Base-by-base conservation (phyloP, 37 sponge, comb jelly and placozoan species). In the Ianthella basta region DNA sequence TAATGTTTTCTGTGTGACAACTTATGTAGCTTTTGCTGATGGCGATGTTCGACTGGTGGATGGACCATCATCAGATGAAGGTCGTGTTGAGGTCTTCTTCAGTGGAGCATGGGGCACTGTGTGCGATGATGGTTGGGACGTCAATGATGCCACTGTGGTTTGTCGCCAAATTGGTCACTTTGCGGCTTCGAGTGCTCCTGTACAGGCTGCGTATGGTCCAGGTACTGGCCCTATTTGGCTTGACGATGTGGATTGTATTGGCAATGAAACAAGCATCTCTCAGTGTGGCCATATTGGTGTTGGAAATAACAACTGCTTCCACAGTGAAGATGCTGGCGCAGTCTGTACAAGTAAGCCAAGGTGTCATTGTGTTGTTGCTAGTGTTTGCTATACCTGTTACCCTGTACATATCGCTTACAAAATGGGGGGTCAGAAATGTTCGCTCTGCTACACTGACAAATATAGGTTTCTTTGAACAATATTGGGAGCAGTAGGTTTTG, bases 91-190 rank as follows among this genome's bases (percentile, higher is more conserved):
- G 73, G 55, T 87, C 19, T 70, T 12, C 39, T 56, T 67, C 41
- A 60, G 67, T 27, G 72, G 54, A 8, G n/a, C 3, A 59, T 87
- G 88, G 88, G 88, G 88, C 13, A 85, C 84, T n/a, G 84, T 87
- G 20, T 87, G 88, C 15, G 88, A 87, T 65, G 84, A 85, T 40
- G 20, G 25, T 10, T 87, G 55, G n/a, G 59, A 50, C 56, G 41
- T 29, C 38, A 25, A 15, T 0, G 83, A 67, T 73, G 88, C 88
- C 20, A 36, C 14, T 36, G 83, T 87, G 19, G 84, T 83, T 1
- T 87, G 88, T 35, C n/a, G 8, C 3, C 50, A 44, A 8, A 10
- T 44, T 3, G 50, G 50, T 44, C 50, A 10, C 8, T 44, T 44
- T 44, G 8, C 50, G 50, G 50, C 50, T 8, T 10, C 8, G 8